phyloP scores from a whole-genome alignment of 2,113 vertebrate genomes.

The Eidolon helvum region DNA sequence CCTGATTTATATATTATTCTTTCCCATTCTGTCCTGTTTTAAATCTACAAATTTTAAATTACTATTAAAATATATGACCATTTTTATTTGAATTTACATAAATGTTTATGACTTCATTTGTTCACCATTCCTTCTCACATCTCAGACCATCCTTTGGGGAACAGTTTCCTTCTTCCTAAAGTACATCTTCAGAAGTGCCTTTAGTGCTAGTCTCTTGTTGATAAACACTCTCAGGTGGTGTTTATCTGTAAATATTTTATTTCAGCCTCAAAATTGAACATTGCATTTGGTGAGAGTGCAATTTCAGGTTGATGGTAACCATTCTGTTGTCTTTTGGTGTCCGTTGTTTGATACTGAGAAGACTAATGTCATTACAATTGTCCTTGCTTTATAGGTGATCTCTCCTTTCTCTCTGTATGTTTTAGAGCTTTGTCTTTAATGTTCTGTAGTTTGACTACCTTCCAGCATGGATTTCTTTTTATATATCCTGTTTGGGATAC shows the following conservation, averaged over 20 bases:
- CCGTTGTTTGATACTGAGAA: background rate
- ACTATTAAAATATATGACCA: background rate
- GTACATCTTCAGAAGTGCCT: background rate
- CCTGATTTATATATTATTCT: background rate
- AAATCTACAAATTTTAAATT: constrained; percentile 16
- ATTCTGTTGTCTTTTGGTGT: constrained; percentile 2
- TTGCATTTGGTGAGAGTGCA: background rate
- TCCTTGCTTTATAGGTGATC: background rate
- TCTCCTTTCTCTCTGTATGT: background rate
- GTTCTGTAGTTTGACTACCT: background rate
- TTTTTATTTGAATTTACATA: background rate
- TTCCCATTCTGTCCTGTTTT: background rate
- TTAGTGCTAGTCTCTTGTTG: background rate
- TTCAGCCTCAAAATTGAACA: background rate
- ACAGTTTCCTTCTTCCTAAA: constrained; percentile 5
- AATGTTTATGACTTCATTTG: constrained; percentile 16
- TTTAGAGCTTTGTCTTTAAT: constrained; percentile 6
- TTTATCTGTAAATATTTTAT: constrained; percentile 7
- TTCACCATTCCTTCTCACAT: background rate
- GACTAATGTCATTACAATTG: background rate
- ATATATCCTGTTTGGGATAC: background rate
- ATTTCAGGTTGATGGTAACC: background rate
- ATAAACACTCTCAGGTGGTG: background rate
- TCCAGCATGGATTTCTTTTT: background rate
- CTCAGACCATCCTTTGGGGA: background rate